These are phyloP conservation scores for Pterostichus niger DNA, from an alignment of 2,888 invertebrate species.

Conservation along the genomic window DNA sequence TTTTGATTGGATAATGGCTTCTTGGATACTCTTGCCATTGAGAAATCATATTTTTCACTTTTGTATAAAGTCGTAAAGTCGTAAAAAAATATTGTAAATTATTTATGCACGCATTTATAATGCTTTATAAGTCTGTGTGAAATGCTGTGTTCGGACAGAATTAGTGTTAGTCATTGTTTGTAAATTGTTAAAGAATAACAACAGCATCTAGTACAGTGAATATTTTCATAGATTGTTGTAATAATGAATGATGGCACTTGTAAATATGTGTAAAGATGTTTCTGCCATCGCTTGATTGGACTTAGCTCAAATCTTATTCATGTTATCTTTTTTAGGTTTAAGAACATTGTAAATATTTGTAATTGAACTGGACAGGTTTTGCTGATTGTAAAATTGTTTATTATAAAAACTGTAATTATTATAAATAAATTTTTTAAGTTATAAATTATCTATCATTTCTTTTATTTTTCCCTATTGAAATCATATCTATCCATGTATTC, in stretches of 20 bases:
- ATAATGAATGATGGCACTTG: conserved; percentile 45
- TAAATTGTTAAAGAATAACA: conserved; percentile 30
- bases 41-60: conserved; percentile 45
- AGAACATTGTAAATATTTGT: conserved; percentile 56
- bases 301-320: conserved; percentile 45
- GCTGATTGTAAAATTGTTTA: conserved; percentile 62
- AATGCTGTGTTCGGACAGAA: conserved; percentile 17
- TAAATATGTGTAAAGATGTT: conserved; percentile 57
- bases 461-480: too few relatives aligned
- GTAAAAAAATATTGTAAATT: conserved; percentile 52
- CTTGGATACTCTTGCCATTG: conserved; percentile 48
- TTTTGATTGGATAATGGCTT: conserved; percentile 6
- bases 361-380: conserved; percentile 57
- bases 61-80: conserved; percentile 50
- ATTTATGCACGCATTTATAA: conserved; percentile 20
- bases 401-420: conserved; percentile 64
- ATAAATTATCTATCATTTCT: not conserved
- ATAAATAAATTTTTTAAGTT: conserved; percentile 60
- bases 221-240: not conserved
- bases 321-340: conserved; percentile 54
- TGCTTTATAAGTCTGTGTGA: not conserved
- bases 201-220: conserved; percentile 4
- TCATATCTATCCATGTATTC: too few relatives aligned
- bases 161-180: not conserved
- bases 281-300: conserved; percentile 16